phyloP scores from a whole-genome alignment of 2,797 vertebrate genomes.

The Myioborus miniatus region DNA sequence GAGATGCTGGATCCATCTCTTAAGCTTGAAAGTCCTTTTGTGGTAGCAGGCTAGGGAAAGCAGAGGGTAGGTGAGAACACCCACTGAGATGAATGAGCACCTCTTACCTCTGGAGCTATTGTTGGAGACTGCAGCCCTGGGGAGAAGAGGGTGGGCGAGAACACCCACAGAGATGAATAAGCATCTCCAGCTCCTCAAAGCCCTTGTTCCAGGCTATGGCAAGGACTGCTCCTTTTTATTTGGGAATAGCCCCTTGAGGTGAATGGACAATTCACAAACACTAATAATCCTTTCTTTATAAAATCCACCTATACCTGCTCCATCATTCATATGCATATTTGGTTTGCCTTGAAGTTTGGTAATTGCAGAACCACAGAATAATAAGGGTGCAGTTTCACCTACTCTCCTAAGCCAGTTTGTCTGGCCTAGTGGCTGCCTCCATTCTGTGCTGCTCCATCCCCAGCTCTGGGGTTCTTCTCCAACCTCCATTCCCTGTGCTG shows the following conservation, averaged over 20 bases:
- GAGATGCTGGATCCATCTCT: not conserved
- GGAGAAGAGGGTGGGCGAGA: conserved; percentile 8
- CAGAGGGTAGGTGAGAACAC: conserved; percentile 43
- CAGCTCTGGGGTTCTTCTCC: not conserved
- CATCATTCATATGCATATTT: not conserved
- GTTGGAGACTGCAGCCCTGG: not conserved
- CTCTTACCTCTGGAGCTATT: conserved; percentile 7
- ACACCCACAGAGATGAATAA: conserved; percentile 58
- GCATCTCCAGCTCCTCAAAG: not conserved
- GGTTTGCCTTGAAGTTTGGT: conserved; percentile 36
- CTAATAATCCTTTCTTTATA: not conserved
- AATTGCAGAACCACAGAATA: conserved; percentile 4
- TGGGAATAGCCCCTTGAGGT: not conserved
- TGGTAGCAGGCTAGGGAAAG: not conserved
- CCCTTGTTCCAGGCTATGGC: not conserved
- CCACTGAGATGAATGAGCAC: conserved; percentile 56
- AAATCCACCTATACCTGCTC: conserved; percentile 21
- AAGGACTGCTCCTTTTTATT: not conserved
- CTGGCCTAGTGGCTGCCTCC: not conserved
- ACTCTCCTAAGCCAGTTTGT: not conserved
- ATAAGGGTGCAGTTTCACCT: not conserved
- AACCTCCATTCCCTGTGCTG: not conserved
- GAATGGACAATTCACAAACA: not conserved
- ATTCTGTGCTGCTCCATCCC: not conserved
- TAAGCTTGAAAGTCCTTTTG: not conserved